Evolutionary conservation across 2,797 vertebrate genomes (phyloP).

Genomic region (Semotilus atromaculatus): DNA sequence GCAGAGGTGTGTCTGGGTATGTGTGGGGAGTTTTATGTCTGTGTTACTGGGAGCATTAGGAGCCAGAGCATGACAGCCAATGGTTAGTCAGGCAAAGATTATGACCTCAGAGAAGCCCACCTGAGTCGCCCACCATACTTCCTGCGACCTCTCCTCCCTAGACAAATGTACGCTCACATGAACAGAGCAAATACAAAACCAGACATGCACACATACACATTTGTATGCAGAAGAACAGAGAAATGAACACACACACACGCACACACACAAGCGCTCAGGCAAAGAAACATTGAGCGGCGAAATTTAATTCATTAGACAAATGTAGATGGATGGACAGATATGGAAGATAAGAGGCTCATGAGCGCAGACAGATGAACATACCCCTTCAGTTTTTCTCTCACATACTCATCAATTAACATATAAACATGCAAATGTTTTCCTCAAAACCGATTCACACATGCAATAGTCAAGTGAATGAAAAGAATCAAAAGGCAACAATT

Average conservation of each 20-base stretch:
- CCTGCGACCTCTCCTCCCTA: not conserved
- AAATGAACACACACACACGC: not conserved
- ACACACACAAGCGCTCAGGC: conserved; percentile 12
- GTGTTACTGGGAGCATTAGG: conserved; percentile 21
- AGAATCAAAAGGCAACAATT: conserved; percentile 22
- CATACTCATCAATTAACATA: conserved; percentile 22
- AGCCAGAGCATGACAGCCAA: conserved; percentile 32
- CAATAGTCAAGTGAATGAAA: not conserved
- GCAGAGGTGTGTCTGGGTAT: not conserved
- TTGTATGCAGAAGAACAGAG: not conserved
- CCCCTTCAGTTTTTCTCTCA: not conserved
- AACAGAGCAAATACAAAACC: not conserved
- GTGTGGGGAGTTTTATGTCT: not conserved
- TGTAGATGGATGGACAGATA: conserved; percentile 74
- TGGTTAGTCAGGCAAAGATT: conserved; percentile 55
- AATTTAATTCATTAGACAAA: conserved; percentile 78
- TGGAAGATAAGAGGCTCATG: conserved; percentile 75
- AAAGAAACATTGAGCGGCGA: conserved; percentile 66
- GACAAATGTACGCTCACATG: conserved; percentile 37
- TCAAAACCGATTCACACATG: not conserved
- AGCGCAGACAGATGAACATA: conserved; percentile 61
- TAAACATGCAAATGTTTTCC: conserved; percentile 25
- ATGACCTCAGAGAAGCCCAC: conserved; percentile 63
- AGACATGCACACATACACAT: conserved; percentile 45
- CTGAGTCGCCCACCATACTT: conserved; percentile 26